A percentile compares a stretch with the other conserved stretches of the same genome.
phyloP scores from a whole-genome alignment of 2,888 invertebrate genomes.

The Nasonia oneida region DNA sequence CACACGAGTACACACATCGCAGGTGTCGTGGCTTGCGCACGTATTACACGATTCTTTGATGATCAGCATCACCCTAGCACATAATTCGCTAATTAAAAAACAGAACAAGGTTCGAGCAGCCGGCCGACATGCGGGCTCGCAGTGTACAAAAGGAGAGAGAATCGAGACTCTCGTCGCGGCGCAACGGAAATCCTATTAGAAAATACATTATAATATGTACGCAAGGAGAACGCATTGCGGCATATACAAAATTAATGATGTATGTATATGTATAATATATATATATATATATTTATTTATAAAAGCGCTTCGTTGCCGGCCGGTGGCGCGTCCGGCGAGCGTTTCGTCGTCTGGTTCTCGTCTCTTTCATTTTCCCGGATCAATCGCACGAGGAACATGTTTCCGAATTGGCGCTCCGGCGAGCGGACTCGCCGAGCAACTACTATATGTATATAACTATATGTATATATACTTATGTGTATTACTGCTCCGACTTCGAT shows the following conservation, averaged over 20 bases:
- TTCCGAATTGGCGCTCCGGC: constrained; percentile 12
- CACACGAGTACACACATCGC: constrained; percentile 9
- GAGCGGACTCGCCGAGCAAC: background rate
- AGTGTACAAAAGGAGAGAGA: constrained; percentile 11
- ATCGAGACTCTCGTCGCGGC: background rate
- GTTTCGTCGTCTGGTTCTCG: background rate
- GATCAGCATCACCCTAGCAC: background rate
- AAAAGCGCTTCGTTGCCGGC: constrained; percentile 19
- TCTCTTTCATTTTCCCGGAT: background rate
- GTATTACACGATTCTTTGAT: constrained; percentile 3
- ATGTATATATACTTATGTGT: background rate
- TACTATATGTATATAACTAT: background rate
- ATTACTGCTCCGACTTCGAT: constrained; percentile 13
- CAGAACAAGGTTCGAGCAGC: background rate
- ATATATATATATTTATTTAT: background rate
- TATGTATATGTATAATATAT: background rate
- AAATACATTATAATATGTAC: constrained; percentile 8
- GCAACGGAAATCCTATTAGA: constrained; percentile 8
- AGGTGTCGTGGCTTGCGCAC: background rate
- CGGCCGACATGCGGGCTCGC: background rate
- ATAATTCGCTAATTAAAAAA: constrained; percentile 15
- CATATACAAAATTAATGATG: constrained; percentile 2
- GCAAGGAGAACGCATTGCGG: constrained; percentile 9
- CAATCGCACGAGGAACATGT: constrained; percentile 27
- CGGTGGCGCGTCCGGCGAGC: constrained; percentile 6